Conservation (phyloP, 2,113 vertebrate genomes). For the Erythrocercus mccallii region DNA sequence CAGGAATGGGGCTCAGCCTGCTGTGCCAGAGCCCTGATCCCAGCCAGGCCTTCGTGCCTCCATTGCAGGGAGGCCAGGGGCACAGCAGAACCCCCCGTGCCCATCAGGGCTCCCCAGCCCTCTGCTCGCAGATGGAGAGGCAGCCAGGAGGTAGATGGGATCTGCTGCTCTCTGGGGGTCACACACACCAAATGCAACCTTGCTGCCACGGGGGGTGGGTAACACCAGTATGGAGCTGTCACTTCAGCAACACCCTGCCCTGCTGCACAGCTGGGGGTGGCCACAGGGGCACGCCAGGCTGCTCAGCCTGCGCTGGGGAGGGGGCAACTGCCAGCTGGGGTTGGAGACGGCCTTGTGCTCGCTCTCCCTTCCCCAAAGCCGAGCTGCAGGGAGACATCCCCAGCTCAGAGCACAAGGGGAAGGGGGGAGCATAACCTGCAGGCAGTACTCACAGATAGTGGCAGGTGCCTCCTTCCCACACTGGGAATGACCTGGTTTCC, state of each 20-base stretch:
- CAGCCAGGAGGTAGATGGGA: neutral
- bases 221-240: neutral
- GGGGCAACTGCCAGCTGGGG: neutral
- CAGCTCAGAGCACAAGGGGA: neutral
- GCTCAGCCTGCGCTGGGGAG: neutral
- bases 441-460: conserved; percentile 81
- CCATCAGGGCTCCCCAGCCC: neutral
- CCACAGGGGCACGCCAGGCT: neutral
- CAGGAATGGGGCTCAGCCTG: neutral
- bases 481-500: conserved; percentile 88
- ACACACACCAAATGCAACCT: neutral
- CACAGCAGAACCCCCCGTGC: neutral
- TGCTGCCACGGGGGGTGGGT: accelerated
- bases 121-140: neutral
- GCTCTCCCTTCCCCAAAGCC: neutral
- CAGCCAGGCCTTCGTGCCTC: neutral
- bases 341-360: neutral
- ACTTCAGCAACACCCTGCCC: neutral
- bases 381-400: neutral
- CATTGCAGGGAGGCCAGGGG: accelerated
- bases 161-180: neutral
- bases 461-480: conserved; percentile 89
- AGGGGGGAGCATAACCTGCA: neutral
- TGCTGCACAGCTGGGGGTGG: neutral
- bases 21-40: neutral